Base-by-base conservation (phyloP, 2,113 vertebrate species). In the Pontoporia blainvillei region DNA sequence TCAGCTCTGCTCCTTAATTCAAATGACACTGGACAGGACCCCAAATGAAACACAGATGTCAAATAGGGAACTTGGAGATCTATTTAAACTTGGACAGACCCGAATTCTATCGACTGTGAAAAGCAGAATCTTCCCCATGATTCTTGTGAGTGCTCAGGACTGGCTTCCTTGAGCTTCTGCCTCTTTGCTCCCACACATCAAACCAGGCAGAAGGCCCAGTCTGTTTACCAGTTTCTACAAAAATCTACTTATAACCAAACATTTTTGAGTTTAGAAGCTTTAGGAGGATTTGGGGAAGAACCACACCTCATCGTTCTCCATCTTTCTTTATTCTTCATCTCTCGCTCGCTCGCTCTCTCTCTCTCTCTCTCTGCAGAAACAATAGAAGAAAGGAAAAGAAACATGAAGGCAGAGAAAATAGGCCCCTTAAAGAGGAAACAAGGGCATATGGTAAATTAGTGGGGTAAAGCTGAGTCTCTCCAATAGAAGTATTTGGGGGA, bases 31-130 rank as follows among this genome's bases (percentile, higher is more conserved):
- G 57, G n/a, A 88, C 61, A 94, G 76, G 90, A 75, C 61, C 41
- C 78, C 91, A 44, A 36, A 69, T 86, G 72, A 88, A 88, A 91
- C 87, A 66, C 86, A 96, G n/a, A 66, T 91, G 69, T 95, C 49
- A 71, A 83, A 20, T 10, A 36, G 34, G 34, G 83, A 88, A 81
- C 20, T 71, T 49, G 34, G 66, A 84, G 44, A 57, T 59, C 34
- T 92, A 39, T 66, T 73, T 91, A 85, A 62, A 54, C 10, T n/a
- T 83, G 46, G 59, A 75, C 10, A 78, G 76, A 67, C 7, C 69
- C 57, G 34, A 87, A 73, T 79, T 66, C 84, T n/a, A 25, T 15
- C 64, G 41, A 59, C 29, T 73, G 31, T 49, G 69, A 66, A 64
- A 31, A 6, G 41, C 52, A 82, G 23, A 34, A 7, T 36, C 73